These are phyloP conservation scores for Elaeidobius kamerunicus DNA, from an alignment of 2,888 invertebrate species.

Conservation along the genomic window DNA sequence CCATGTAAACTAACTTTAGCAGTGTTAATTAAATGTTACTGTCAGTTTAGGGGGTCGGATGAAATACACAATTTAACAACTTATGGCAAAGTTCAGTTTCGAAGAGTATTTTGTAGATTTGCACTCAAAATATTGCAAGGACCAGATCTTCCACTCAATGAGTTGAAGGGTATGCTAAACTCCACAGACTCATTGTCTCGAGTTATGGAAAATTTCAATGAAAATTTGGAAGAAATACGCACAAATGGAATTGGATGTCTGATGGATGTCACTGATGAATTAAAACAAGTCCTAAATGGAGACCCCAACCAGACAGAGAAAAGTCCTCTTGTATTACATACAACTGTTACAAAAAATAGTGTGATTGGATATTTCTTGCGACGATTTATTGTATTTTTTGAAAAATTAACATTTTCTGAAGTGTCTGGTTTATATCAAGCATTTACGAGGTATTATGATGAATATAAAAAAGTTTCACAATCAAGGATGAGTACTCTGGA, in stretches of 20 bases:
- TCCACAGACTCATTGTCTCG: conserved; percentile 5
- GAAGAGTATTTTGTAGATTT: conserved; percentile 77
- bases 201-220: conserved; percentile 50
- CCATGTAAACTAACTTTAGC: conserved; percentile 79
- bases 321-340: conserved; percentile 15
- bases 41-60: conserved; percentile 60
- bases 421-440: conserved; percentile 71
- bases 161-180: conserved; percentile 55
- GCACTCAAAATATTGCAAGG: conserved; percentile 78
- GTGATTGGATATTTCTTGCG: conserved; percentile 75
- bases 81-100: conserved; percentile 49
- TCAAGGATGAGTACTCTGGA: conserved; percentile 24
- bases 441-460: conserved; percentile 63
- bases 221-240: conserved; percentile 56
- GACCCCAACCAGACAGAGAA: conserved; percentile 30
- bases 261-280: conserved; percentile 44
- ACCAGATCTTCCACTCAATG: conserved; percentile 72
- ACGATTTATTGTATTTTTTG: conserved; percentile 75
- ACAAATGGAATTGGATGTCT: conserved; percentile 52
- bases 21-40: conserved; percentile 72
- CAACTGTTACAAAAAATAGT: conserved; percentile 60
- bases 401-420: conserved; percentile 81
- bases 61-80: conserved; percentile 45
- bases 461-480: conserved; percentile 33
- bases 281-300: conserved; percentile 38